Conservation (phyloP, 2,797 vertebrate genomes). For the Neosalanx taihuensis region DNA sequence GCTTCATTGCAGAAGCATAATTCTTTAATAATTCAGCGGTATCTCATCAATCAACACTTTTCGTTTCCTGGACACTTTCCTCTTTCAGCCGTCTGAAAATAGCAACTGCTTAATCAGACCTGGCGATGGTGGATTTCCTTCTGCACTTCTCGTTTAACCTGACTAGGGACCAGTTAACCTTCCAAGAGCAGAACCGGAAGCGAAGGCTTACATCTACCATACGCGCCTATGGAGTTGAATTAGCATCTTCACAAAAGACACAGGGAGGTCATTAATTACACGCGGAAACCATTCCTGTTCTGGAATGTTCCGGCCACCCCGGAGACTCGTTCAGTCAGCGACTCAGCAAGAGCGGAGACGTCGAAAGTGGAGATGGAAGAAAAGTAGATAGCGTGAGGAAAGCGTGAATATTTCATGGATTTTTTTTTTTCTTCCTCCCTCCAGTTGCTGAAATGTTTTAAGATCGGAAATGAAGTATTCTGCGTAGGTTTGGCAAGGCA, state of each 20-base stretch:
- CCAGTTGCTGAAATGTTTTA: conserved; percentile 4
- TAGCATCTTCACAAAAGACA: conserved; percentile 11
- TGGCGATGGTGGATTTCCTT: neutral
- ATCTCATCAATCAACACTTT: neutral
- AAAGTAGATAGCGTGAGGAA: neutral
- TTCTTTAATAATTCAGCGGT: too few species aligned
- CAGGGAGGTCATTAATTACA: conserved; percentile 12
- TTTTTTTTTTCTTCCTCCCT: neutral
- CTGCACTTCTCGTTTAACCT: neutral
- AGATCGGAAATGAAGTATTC: conserved; percentile 7
- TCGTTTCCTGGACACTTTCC: neutral
- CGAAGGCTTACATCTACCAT: neutral
- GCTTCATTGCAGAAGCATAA: neutral
- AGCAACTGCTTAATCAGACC: neutral
- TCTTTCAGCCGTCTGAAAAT: neutral
- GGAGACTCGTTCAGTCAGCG: conserved; percentile 1
- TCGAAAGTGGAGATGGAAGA: neutral
- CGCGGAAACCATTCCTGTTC: neutral
- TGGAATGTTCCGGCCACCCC: neutral
- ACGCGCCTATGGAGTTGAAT: neutral
- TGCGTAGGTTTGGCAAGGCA: conserved; percentile 1
- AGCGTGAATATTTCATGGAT: neutral
- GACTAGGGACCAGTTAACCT: conserved; percentile 3
- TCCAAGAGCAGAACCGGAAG: neutral
- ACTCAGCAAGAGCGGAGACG: neutral